Evolutionary conservation across 1,140 invertebrate species (phyloP), one percentile per base, ranked within the genome.

Genomic region (Cotesia chilonis): DNA sequence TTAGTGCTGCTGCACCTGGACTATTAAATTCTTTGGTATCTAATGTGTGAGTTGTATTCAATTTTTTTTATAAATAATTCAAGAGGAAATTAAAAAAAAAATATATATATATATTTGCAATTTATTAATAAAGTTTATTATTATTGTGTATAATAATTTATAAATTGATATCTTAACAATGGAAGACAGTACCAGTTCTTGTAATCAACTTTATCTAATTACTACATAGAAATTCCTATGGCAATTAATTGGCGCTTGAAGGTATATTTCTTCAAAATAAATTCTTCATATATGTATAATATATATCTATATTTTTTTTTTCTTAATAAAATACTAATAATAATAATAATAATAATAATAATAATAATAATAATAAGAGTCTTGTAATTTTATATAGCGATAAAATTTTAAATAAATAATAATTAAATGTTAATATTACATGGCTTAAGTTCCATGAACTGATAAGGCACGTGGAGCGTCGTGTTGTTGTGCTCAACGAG

Each of bases 391-490:
- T 6, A 47, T 47, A 47, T 47, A 68, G 38, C 64, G 66, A 64
- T 59, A 54, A 10, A 14, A 57, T 2, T 28, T 36, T 12, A 36
- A 72, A 76, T 74, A 72, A 75, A 76, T 77, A 73, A 76, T 68
- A 63, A 69, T 82, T 78, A 87, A 52, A 87, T 83, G 76, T 87
- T 86, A 79, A 86, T 85, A 76, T 87, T 87, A 74, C 84, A 85
- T 69, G 91, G 88, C 83, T 92, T 92, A 41, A 94, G 86, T 82
- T 94, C 93, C 87, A 96, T 89, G 84, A 92, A 95, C 83, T 96
- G 94, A 87, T 94, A 95, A 57, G 95, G 95, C 64, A 96, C 94
- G 81, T 96, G 93, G 59, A 94, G 88, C 68, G 90, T 94, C 74
- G 90, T 88, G 78, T 92, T 93, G 83, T 92, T 94, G 81, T 95